phyloP scores from a whole-genome alignment of 2,113 vertebrate genomes.

The Xiphias gladius region DNA sequence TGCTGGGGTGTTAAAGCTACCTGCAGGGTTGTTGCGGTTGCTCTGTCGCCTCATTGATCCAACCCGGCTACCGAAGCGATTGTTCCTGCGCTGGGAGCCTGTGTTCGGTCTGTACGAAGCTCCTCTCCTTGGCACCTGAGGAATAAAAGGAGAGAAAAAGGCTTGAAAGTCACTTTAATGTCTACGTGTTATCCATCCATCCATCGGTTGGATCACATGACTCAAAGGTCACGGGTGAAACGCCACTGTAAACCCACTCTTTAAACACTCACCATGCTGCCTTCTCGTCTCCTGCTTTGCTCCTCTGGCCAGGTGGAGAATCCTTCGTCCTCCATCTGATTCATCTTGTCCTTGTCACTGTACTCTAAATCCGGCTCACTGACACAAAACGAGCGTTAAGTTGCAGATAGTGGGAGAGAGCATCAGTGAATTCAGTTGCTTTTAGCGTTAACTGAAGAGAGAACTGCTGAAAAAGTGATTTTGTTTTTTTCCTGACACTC shows the following conservation, averaged over 20 bases:
- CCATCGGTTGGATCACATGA: background rate
- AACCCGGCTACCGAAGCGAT: conserved; percentile 14
- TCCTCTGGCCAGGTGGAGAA: conserved; percentile 47
- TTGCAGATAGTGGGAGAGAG: too few species aligned
- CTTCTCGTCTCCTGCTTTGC: conserved; percentile 45
- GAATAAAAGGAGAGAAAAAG: background rate
- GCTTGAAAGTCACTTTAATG: background rate
- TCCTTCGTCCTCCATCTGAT: conserved; percentile 23
- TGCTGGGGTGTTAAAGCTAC: conserved; percentile 13
- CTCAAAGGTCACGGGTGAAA: background rate
- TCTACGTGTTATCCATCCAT: background rate
- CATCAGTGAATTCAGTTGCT: too few species aligned
- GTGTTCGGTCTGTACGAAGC: conserved; percentile 25
- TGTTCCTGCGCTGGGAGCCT: conserved; percentile 47
- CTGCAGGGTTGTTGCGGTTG: conserved; percentile 47
- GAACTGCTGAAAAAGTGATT: too few species aligned
- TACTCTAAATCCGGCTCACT: conserved; percentile 55
- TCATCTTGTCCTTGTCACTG: background rate
- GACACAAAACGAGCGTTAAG: too few species aligned
- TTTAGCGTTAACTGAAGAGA: too few species aligned
- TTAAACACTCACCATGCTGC: conserved; percentile 43
- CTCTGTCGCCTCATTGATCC: conserved; percentile 55
- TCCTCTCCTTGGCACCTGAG: conserved; percentile 57
- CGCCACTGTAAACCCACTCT: accelerated
- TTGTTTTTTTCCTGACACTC: too few species aligned